phyloP scores from a whole-genome alignment of 2,888 invertebrate genomes.

The Eupelmus urozonus region DNA sequence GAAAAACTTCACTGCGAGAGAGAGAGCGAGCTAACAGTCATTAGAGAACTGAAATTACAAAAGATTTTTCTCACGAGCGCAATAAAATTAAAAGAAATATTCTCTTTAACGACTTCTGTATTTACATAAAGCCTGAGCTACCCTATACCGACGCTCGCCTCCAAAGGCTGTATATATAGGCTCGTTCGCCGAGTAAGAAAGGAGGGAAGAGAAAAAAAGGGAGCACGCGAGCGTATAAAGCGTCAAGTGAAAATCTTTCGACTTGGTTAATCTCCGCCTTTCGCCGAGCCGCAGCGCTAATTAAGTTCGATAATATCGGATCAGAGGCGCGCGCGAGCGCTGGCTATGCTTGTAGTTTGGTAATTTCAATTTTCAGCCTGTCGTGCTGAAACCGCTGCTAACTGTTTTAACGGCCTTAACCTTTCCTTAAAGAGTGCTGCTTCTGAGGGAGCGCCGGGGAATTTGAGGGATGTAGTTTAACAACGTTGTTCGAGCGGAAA shows the following conservation, averaged over 20 bases:
- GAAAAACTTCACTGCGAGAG: not conserved
- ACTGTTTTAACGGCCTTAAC: too few relatives aligned
- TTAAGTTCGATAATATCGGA: conserved; percentile 36
- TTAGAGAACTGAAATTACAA: conserved; percentile 22
- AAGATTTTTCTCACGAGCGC: not conserved
- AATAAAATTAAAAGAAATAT: conserved; percentile 19
- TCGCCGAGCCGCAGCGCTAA: not conserved
- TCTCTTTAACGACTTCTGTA: not conserved
- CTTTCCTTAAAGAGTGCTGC: too few relatives aligned
- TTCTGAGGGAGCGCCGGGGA: too few relatives aligned
- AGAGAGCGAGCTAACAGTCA: too few relatives aligned
- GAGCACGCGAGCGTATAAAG: not conserved
- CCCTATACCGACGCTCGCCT: not conserved
- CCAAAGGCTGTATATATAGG: not conserved
- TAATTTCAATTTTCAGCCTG: too few relatives aligned
- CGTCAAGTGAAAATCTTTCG: conserved; percentile 20
- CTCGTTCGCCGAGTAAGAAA: not conserved
- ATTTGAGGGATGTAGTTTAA: too few relatives aligned
- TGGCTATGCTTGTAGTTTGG: too few relatives aligned
- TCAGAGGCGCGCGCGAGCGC: not conserved
- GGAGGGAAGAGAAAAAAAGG: not conserved
- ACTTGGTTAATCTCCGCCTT: conserved; percentile 22
- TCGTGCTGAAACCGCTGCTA: too few relatives aligned
- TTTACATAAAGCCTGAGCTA: conserved; percentile 6
- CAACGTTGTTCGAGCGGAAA: too few relatives aligned